Base-by-base conservation (phyloP, 2,888 invertebrate species). In the Archips crataeganus region DNA sequence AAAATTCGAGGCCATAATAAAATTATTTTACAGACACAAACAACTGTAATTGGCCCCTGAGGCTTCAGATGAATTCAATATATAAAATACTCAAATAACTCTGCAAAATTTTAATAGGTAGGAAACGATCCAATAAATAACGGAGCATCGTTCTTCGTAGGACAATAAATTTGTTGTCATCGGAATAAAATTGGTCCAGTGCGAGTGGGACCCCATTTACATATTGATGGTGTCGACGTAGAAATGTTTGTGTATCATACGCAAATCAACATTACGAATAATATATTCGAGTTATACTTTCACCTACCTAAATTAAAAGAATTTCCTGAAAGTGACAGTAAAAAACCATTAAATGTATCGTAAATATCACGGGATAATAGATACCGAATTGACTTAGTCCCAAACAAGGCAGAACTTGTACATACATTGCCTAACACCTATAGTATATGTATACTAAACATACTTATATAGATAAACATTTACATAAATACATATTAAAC, bases 91-190 rank as follows among this genome's bases (percentile, higher is more conserved):
- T 6, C 51, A 54, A 71, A 61, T 62, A 49, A 68, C 23, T 63
- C 49, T 57, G 63, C 59, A 73, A 64, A 23, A 15, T 69, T 23
- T 68, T 69, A 69, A 69, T 64, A 59, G 62, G 63, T 23, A n/a
- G 6, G 59, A 49, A 69, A 69, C 57, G 63, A 60, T 64, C 59
- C 69, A 69, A 69, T 64, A 69, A 73, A 73, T 73, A 69, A 69
- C 64, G 60, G 39, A 59, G 62, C 47, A 68, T 64, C 68, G 63
- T 64, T 63, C 69, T 73, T 64, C 57, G 63, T 39, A 59, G 69
- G 49, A 64, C 59, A 69, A 51, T 60, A 64, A 69, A 64, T 73
- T 73, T 64, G 63, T 60, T 51, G 59, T 60, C 68, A 63, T 39
- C 47, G 39, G 66, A 39, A 42, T 51, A 57, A 59, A 69, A 69